A percentile compares a stretch with the other conserved stretches of the same genome.
Conservation (phyloP, 1,140 invertebrate species). For the Pseudobourletiella spinata region DNA sequence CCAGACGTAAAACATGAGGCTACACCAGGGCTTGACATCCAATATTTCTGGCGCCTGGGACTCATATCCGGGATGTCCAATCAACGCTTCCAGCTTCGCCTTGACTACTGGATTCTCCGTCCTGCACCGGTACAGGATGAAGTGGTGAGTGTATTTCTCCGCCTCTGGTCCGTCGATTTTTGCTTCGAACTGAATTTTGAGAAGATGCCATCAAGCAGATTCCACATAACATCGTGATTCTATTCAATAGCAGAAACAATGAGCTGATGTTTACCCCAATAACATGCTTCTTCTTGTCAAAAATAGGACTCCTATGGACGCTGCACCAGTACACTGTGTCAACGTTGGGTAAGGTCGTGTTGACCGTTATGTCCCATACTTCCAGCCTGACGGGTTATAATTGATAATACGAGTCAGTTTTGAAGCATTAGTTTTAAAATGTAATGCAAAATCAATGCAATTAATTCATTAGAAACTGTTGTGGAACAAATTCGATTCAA, state of each 20-base stretch:
- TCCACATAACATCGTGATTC: neutral
- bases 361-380: slow-evolving; percentile 7
- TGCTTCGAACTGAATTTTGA: no score
- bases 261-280: slow-evolving; percentile 37
- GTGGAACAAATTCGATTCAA: no score
- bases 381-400: slow-evolving; percentile 1
- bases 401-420: neutral
- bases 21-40: neutral
- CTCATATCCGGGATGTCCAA: neutral
- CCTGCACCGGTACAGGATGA: no score
- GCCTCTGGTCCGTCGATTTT: no score
- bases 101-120: no score
- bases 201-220: no score
- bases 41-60: neutral
- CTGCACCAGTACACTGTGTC: slow-evolving; percentile 26
- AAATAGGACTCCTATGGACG: slow-evolving; percentile 12
- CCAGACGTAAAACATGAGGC: neutral
- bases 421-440: neutral
- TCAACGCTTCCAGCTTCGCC: no score
- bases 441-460: neutral
- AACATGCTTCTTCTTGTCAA: slow-evolving; percentile 5
- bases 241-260: neutral
- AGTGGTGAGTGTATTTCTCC: no score
- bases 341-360: slow-evolving; percentile 6
- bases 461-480: neutral